These are phyloP conservation scores for Caerostris darwini DNA, from an alignment of 1,140 invertebrate genomes.

Conservation along the genomic window DNA sequence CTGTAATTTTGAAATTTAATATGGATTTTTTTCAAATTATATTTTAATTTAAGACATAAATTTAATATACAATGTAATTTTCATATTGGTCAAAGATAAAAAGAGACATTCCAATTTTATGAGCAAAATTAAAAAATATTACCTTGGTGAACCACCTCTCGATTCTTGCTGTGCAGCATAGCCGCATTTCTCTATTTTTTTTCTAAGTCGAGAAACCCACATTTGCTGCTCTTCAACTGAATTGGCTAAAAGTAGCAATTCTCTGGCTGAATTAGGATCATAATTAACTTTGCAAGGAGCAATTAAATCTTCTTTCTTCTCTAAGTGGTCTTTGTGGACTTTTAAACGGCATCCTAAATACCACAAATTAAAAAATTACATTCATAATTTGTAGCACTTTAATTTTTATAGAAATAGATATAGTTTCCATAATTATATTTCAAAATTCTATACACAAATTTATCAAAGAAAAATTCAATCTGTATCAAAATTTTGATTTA, in stretches of 20 bases:
- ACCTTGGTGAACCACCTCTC: slow-evolving; percentile 76
- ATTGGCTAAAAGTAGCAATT: slow-evolving; percentile 92
- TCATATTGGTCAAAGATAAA: not conserved
- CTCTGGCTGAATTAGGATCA: slow-evolving; percentile 95
- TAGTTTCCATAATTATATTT: too few species aligned
- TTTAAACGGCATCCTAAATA: slow-evolving; percentile 95
- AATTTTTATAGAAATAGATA: too few species aligned
- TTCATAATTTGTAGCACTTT: too few species aligned
- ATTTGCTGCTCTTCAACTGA: slow-evolving; percentile 93
- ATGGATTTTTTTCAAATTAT: too few species aligned
- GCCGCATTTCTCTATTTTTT: slow-evolving; percentile 96
- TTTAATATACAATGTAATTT: not conserved
- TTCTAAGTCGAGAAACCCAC: slow-evolving; percentile 94
- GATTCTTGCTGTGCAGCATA: slow-evolving; percentile 87
- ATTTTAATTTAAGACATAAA: too few species aligned
- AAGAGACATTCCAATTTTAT: not conserved
- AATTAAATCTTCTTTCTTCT: slow-evolving; percentile 88
- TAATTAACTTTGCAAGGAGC: slow-evolving; percentile 94
- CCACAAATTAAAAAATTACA: too few species aligned
- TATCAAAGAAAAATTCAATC: too few species aligned
- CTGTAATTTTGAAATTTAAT: not conserved
- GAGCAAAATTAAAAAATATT: not conserved
- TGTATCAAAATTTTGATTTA: too few species aligned
- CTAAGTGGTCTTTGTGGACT: slow-evolving; percentile 97
- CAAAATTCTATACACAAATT: too few species aligned